phyloP scores from a whole-genome alignment of 2,113 vertebrate species.

The Ciconia boyciana region DNA sequence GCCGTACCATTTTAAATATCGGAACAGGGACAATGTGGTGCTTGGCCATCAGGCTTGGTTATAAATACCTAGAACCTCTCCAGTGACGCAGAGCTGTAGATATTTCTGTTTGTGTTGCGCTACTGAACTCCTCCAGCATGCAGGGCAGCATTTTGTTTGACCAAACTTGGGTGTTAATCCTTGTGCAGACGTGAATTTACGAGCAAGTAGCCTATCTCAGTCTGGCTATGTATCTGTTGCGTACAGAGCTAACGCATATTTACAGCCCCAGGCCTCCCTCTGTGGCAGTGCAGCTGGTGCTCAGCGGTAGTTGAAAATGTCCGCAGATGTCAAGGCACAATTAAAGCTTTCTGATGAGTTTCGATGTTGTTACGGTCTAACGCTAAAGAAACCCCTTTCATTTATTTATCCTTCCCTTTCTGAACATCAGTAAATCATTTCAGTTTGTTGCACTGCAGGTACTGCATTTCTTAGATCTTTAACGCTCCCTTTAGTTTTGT shows the following conservation, averaged over 20 bases:
- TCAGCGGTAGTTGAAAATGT: background rate
- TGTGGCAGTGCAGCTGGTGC: background rate
- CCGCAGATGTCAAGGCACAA: background rate
- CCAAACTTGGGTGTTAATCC: background rate
- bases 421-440: background rate
- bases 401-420: background rate
- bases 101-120: background rate
- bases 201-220: background rate
- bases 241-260: rapidly evolving
- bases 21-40: background rate
- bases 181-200: background rate
- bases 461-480: background rate
- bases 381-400: background rate
- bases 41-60: background rate
- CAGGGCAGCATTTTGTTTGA: background rate
- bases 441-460: background rate
- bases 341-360: background rate
- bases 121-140: background rate
- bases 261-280: background rate
- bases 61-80: background rate
- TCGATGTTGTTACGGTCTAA: background rate
- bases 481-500: background rate
- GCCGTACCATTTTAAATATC: background rate
- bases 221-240: rapidly evolving
- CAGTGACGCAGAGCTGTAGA: background rate